These are phyloP conservation scores for Drosophila recens DNA, from an alignment of 2,888 invertebrate genomes.

Conservation along the genomic window DNA sequence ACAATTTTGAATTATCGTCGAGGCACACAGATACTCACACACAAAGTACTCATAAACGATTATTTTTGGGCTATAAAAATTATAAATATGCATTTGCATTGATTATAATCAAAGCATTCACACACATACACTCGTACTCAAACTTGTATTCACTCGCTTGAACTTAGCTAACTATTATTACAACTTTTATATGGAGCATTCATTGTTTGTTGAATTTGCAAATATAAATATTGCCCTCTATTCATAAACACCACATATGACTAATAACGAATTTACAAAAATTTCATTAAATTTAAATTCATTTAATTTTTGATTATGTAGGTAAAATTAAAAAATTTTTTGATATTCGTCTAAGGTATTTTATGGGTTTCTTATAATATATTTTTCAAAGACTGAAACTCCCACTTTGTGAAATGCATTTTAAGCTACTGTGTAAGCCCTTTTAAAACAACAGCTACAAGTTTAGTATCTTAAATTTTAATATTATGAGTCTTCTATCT, in stretches of 20 bases:
- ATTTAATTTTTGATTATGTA: too few species aligned
- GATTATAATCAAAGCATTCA: conserved; percentile 26
- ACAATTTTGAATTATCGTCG: conserved; percentile 33
- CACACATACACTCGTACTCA: conserved; percentile 2
- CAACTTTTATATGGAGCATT: neutral
- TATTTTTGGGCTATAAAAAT: conserved; percentile 37
- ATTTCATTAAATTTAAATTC: too few species aligned
- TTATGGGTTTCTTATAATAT: too few species aligned
- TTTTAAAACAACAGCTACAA: neutral
- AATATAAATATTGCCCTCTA: too few species aligned
- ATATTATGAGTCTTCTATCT: neutral
- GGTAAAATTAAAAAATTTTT: too few species aligned
- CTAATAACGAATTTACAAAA: too few species aligned
- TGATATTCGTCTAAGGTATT: too few species aligned
- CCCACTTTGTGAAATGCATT: neutral
- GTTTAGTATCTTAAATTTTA: neutral
- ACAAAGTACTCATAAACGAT: conserved; percentile 1
- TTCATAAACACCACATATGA: too few species aligned
- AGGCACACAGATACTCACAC: conserved; percentile 16
- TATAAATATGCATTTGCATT: neutral
- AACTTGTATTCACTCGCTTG: conserved; percentile 12
- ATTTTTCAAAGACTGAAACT: too few species aligned
- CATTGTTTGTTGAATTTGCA: too few species aligned
- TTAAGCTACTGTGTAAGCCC: neutral
- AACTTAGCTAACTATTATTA: neutral